phyloP scores from a whole-genome alignment of 64 coral and sea anemone genomes.

The Pocillopora verrucosa region DNA sequence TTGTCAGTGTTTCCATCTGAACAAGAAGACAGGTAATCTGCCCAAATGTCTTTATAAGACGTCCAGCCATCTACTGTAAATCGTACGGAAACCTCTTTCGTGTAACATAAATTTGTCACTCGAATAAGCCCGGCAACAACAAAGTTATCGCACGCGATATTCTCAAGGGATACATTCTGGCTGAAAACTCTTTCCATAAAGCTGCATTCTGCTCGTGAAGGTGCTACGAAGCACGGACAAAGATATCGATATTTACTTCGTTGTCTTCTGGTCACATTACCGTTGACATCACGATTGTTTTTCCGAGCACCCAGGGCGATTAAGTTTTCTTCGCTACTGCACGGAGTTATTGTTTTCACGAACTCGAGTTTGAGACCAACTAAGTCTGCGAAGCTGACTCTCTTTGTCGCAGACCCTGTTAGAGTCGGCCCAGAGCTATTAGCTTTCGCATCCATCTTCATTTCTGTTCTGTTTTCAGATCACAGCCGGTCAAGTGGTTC shows the following conservation, averaged over 20 bases:
- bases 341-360: constrained; percentile 65
- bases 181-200: constrained; percentile 51
- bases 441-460: neutral
- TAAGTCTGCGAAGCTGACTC: constrained; percentile 51
- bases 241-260: neutral
- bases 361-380: constrained; percentile 26
- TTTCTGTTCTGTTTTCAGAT: neutral
- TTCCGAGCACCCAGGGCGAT: neutral
- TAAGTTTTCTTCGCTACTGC: constrained; percentile 54
- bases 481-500: neutral
- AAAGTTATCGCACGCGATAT: constrained; percentile 51
- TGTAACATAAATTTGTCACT: constrained; percentile 53
- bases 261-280: neutral
- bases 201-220: constrained; percentile 6
- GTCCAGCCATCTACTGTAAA: constrained; percentile 51
- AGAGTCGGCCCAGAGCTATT: neutral
- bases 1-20: constrained; percentile 58
- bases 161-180: constrained; percentile 69
- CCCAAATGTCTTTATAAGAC: constrained; percentile 48
- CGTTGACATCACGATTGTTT: constrained; percentile 3
- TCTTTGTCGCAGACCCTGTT: constrained; percentile 2
- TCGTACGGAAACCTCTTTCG: constrained; percentile 63
- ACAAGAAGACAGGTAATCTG: constrained; percentile 59
- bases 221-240: constrained; percentile 5
- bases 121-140: constrained; percentile 58